A percentile compares a stretch with the other conserved stretches of the same genome.
phyloP scores from a whole-genome alignment of 2,888 invertebrate species.

The Drosophila heteroneura region DNA sequence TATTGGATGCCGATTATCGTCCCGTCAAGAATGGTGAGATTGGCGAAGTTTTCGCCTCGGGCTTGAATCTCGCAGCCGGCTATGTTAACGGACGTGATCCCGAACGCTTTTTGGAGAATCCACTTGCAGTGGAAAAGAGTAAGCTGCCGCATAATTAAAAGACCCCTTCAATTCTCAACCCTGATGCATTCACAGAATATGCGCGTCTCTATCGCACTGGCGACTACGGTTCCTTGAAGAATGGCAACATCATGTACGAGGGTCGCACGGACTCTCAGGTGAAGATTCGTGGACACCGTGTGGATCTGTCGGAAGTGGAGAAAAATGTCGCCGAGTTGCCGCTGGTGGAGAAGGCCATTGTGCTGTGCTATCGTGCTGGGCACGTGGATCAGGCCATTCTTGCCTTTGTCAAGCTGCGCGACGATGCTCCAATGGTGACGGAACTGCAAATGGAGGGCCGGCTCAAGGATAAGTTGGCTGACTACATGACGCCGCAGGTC shows the following conservation, averaged over 20 bases:
- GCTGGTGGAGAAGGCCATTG: constrained; percentile 91
- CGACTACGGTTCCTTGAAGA: constrained; percentile 90
- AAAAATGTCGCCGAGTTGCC: constrained; percentile 88
- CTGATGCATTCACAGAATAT: constrained; percentile 86
- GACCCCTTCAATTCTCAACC: not conserved
- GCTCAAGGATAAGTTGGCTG: constrained; percentile 88
- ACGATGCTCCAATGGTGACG: constrained; percentile 85
- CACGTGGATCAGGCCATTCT: constrained; percentile 90
- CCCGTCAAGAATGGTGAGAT: constrained; percentile 90
- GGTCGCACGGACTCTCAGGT: constrained; percentile 94
- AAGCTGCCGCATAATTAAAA: constrained; percentile 47
- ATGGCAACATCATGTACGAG: constrained; percentile 90
- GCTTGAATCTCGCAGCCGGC: constrained; percentile 91
- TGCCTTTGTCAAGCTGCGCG: constrained; percentile 88
- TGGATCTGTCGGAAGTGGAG: constrained; percentile 94
- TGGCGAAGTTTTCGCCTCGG: constrained; percentile 94
- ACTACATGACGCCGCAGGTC: constrained; percentile 93
- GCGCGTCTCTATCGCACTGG: constrained; percentile 93
- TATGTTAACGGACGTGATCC: constrained; percentile 92
- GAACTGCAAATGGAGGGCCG: constrained; percentile 89
- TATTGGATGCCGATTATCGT: constrained; percentile 91
- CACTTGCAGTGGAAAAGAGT: constrained; percentile 89
- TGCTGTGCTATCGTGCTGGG: constrained; percentile 92
- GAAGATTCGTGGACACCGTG: constrained; percentile 94
- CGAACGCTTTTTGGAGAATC: constrained; percentile 91